A percentile compares a stretch with the other conserved stretches of the same genome.
These are phyloP conservation scores for Platalea minor DNA, from an alignment of 2,797 vertebrate genomes.

Conservation along the genomic window DNA sequence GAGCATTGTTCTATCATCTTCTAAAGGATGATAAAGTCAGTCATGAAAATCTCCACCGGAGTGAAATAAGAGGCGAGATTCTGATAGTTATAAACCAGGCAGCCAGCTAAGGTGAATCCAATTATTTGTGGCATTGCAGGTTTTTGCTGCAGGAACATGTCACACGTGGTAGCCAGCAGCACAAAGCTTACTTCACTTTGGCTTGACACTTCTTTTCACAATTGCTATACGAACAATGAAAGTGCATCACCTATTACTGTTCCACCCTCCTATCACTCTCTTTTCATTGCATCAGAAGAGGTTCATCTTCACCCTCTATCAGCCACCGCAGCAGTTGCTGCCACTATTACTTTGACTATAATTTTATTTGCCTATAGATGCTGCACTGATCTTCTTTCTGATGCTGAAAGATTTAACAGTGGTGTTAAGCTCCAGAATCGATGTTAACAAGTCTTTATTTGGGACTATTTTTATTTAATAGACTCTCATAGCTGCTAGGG, in stretches of 20 bases:
- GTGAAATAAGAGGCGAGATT: slow-evolving; percentile 10
- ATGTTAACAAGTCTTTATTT: slow-evolving; percentile 35
- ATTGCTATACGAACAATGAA: background rate
- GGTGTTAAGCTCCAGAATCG: background rate
- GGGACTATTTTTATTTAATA: slow-evolving; percentile 30
- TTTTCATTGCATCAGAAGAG: background rate
- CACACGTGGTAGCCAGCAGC: background rate
- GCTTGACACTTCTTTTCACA: background rate
- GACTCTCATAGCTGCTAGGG: background rate
- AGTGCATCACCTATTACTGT: background rate
- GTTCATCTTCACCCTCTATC: background rate
- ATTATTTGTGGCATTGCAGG: background rate
- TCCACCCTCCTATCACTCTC: background rate
- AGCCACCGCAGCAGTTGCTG: background rate
- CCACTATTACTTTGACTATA: background rate
- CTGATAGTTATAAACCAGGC: background rate
- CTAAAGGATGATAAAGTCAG: background rate
- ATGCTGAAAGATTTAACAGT: background rate
- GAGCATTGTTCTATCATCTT: background rate
- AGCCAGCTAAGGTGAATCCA: background rate
- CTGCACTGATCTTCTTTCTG: background rate
- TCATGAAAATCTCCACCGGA: background rate
- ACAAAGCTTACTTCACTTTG: background rate
- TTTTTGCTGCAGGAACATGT: background rate
- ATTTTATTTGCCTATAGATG: slow-evolving; percentile 38